phyloP scores from a whole-genome alignment of 2,113 vertebrate species.

The Paedocypris sp. region DNA sequence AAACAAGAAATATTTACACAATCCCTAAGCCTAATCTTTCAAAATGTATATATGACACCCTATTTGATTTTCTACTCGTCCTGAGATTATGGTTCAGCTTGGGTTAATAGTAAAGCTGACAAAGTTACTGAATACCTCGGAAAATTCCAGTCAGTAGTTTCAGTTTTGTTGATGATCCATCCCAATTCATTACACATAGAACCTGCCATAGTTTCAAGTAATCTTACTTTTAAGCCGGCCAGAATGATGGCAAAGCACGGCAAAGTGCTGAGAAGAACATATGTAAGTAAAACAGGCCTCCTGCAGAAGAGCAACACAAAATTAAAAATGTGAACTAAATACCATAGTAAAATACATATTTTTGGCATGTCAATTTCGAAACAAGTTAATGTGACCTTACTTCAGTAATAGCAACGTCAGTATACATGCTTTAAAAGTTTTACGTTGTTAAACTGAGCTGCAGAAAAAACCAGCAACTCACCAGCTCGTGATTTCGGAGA shows the following conservation, averaged over 20 bases:
- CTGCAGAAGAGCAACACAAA: slow-evolving; percentile 45
- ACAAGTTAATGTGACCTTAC: no score
- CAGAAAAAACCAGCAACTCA: slow-evolving; percentile 42
- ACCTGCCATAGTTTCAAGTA: no score
- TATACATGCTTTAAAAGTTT: no score
- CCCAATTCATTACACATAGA: neutral
- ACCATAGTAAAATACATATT: no score
- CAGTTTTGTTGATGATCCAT: neutral
- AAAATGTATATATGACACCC: no score
- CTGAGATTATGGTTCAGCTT: no score
- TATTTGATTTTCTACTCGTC: no score
- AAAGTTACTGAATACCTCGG: slow-evolving; percentile 46
- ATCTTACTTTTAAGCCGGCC: slow-evolving; percentile 68
- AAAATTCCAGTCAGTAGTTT: neutral
- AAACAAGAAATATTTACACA: no score
- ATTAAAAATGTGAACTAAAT: neutral
- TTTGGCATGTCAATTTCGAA: no score
- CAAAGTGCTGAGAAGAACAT: slow-evolving; percentile 59
- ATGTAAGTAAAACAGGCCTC: slow-evolving; percentile 61
- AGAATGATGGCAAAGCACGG: slow-evolving; percentile 68
- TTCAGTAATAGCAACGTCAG: no score
- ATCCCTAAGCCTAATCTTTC: no score
- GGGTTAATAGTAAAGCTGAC: slow-evolving; percentile 52
- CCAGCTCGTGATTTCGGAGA: slow-evolving; percentile 49
- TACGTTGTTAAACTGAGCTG: no score